Percentiles rank a stretch among this genome's conserved stretches.
phyloP scores from a whole-genome alignment of 2,888 invertebrate species.

The Dicycla oo region DNA sequence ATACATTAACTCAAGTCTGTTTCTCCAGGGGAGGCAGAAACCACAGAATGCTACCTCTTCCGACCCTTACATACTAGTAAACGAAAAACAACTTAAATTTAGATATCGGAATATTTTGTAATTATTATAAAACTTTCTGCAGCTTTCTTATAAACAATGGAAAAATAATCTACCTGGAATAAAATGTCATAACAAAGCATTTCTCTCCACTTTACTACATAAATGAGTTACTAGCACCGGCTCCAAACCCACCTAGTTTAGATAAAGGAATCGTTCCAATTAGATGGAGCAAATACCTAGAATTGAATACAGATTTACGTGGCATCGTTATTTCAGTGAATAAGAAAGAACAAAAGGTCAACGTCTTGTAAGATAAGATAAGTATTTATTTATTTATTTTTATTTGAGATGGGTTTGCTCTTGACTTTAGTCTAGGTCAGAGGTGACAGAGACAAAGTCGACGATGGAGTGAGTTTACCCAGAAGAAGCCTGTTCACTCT shows the following conservation, averaged over 20 bases:
- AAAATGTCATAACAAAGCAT: background rate
- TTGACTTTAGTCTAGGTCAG: no score
- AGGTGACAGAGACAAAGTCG: no score
- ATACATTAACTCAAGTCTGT: no score
- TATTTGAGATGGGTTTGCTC: no score
- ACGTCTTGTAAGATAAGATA: no score
- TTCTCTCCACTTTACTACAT: conserved; percentile 3
- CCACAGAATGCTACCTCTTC: no score
- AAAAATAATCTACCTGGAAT: background rate
- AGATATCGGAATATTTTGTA: background rate
- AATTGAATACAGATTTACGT: conserved; percentile 60
- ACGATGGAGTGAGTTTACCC: no score
- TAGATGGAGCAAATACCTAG: conserved; percentile 57
- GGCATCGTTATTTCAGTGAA: background rate
- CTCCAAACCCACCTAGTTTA: conserved; percentile 11
- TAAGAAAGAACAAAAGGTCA: conserved; percentile 4
- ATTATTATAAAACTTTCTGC: background rate
- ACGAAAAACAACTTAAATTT: no score
- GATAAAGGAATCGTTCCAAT: conserved; percentile 52
- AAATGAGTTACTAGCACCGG: background rate
- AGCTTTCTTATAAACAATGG: background rate
- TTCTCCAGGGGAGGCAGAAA: no score
- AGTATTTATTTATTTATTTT: no score
- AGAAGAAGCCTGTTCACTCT: no score
- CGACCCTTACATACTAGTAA: no score